Evolutionary conservation across 2,113 vertebrate species (phyloP).

Genomic region (Marmota flaviventris): DNA sequence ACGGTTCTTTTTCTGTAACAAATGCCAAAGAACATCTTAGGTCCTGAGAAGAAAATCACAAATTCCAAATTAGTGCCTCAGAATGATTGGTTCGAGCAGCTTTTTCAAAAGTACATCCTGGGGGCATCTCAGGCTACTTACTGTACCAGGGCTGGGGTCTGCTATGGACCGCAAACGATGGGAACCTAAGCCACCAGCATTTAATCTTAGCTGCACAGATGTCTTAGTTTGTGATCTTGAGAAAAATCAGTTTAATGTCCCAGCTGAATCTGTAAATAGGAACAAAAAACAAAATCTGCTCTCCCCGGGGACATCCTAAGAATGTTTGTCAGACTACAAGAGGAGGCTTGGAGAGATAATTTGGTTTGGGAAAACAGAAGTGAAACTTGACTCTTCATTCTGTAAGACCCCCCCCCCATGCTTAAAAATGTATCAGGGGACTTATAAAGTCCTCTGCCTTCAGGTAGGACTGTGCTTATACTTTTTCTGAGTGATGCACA

Average conservation of each 20-base stretch:
- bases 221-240: constrained; percentile 46
- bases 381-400: neutral
- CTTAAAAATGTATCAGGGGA: neutral
- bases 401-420: neutral
- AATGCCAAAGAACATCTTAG: neutral
- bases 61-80: neutral
- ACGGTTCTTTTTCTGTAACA: neutral
- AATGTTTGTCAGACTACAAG: constrained; percentile 25
- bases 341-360: neutral
- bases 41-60: neutral
- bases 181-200: neutral
- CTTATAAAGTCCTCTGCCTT: neutral
- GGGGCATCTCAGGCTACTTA: neutral
- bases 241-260: constrained; percentile 23
- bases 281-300: constrained; percentile 24
- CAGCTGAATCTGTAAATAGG: constrained; percentile 52
- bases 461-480: neutral
- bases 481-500: neutral
- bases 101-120: neutral
- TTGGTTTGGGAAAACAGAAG: neutral
- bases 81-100: neutral
- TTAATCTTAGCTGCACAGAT: neutral
- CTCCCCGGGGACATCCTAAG: neutral
- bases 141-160: neutral
- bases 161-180: neutral